phyloP scores from a whole-genome alignment of 2,888 invertebrate species.

The Amphipoea oculea region DNA sequence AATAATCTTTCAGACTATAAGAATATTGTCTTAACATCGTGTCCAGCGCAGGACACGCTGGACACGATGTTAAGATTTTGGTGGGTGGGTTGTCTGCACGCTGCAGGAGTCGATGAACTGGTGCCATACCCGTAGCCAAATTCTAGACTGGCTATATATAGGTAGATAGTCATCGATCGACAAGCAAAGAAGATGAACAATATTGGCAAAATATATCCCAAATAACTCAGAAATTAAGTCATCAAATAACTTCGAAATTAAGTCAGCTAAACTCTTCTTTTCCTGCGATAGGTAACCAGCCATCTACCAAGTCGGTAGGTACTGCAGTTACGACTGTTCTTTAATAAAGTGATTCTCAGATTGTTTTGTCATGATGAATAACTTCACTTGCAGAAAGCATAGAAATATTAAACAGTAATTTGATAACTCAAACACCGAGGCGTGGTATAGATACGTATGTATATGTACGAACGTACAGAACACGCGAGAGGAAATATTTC shows the following conservation, averaged over 20 bases:
- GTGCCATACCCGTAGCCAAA: neutral
- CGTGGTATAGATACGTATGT: conserved; percentile 2
- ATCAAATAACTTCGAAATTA: neutral
- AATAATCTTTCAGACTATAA: neutral
- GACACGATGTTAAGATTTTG: too few species aligned
- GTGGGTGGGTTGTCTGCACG: too few species aligned
- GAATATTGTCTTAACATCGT: neutral
- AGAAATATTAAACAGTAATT: conserved; percentile 34
- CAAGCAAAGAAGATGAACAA: neutral
- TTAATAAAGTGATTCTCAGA: neutral
- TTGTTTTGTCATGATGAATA: conserved; percentile 14
- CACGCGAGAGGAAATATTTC: conserved; percentile 50
- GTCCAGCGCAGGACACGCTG: too few species aligned
- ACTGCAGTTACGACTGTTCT: neutral
- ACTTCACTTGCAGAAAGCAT: neutral
- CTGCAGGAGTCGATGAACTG: neutral
- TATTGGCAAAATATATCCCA: neutral
- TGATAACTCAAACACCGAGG: conserved; percentile 25
- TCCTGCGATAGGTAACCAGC: neutral
- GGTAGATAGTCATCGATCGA: neutral
- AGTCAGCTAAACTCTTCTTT: neutral
- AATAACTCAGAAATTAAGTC: neutral
- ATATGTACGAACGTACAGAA: neutral
- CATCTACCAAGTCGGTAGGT: neutral
- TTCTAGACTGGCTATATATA: neutral